phyloP scores from a whole-genome alignment of 2,888 invertebrate species.

The Brachypalpus laphriformis region DNA sequence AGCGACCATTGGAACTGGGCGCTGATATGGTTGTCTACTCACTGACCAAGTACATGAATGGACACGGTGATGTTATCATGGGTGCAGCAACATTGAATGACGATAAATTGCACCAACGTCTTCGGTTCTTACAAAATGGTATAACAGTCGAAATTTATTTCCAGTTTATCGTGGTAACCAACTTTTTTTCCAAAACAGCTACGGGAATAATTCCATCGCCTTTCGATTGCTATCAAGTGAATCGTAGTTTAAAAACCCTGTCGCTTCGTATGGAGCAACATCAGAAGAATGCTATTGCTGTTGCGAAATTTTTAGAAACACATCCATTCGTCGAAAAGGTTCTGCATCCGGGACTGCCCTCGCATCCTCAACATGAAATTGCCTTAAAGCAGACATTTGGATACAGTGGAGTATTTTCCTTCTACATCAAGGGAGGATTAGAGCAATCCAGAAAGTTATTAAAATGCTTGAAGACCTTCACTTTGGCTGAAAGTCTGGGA shows the following conservation, averaged over 20 bases:
- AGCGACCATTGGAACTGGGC: constrained; percentile 94
- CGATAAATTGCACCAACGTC: constrained; percentile 87
- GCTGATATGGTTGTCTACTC: constrained; percentile 97
- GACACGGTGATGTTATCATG: constrained; percentile 98
- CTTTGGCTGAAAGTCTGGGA: constrained; percentile 96
- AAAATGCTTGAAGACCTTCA: constrained; percentile 90
- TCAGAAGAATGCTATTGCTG: constrained; percentile 88
- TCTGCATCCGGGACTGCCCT: constrained; percentile 92
- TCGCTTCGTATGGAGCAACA: constrained; percentile 96
- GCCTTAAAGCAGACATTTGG: constrained; percentile 92
- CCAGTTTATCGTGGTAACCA: not conserved
- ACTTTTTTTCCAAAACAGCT: constrained; percentile 75
- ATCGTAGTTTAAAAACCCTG: constrained; percentile 96
- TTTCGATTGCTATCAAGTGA: constrained; percentile 97
- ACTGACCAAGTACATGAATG: constrained; percentile 98
- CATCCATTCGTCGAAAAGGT: constrained; percentile 92
- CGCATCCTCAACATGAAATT: constrained; percentile 93
- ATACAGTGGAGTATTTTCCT: constrained; percentile 96
- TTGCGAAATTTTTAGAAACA: constrained; percentile 91
- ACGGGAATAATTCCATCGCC: constrained; percentile 96
- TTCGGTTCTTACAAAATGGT: constrained; percentile 95
- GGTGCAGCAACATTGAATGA: constrained; percentile 92
- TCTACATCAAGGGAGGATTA: constrained; percentile 91
- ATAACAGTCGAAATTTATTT: constrained; percentile 58
- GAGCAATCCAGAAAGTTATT: constrained; percentile 90